Base-by-base conservation (phyloP, 1,140 invertebrate species). In the Drosophila sp. region DNA sequence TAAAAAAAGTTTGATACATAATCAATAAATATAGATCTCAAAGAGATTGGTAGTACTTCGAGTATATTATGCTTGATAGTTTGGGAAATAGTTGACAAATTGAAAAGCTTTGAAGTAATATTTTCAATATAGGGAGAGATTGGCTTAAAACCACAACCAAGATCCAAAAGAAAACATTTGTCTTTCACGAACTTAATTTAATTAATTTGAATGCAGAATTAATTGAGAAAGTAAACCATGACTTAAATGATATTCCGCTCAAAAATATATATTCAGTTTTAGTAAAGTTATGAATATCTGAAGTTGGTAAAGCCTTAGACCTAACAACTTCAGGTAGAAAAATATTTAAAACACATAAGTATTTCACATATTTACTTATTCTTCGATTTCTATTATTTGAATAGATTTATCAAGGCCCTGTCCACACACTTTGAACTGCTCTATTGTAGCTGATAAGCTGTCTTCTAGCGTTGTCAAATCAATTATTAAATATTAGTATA, bases 401-500 rank as follows among this genome's bases (percentile, higher is more conserved):
- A 8, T 7, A 14, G 6, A 7, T 16, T 41, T 41, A 41, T 21
- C 21, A 21, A n/a, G n/a, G n/a, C n/a, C n/a, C n/a, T n/a, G n/a
- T n/a, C n/a, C n/a, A n/a, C n/a, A 18, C 41, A 18, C 41, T 45
- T 9, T 45, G 41, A 21, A 25, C 41, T 32, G 16, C 32, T 40
- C 7, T 16, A 43, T 34, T 14, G 40, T 58, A 25, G 7, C 0
- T 41, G 40, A 18, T 43, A 41, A 41, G 41, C 9, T 57, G 11
- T 2, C 11, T n/a, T 41, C 11, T 51, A 40, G 32, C 16, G n/a
- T 14, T 51, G 27, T 36, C 38, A 58, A 72, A 67, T 36, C 54
- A 69, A 56, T 56, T 53, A 36, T 48, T 56, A 16, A 69, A 69
- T 69, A 62, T 69, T 62, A 34, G 50, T 27, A 13, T 73, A 73